Evolutionary conservation across 2,888 invertebrate species (phyloP).

Genomic region (Oligia strigilis): DNA sequence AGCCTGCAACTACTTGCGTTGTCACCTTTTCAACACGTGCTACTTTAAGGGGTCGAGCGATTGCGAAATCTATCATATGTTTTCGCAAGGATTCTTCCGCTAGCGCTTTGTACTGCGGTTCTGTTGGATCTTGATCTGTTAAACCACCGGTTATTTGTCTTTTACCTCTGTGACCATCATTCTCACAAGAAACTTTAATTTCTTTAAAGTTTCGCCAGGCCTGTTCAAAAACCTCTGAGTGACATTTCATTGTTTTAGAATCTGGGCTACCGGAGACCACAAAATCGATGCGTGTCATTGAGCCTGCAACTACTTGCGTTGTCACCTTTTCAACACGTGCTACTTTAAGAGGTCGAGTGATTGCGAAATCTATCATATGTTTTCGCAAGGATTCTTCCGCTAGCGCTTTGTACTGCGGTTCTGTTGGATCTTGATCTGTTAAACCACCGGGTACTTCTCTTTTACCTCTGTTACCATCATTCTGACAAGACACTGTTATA

Average conservation of each 20-base stretch:
- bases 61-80: conserved; percentile 45
- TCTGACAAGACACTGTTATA: conserved; percentile 16
- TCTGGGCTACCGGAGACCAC: conserved; percentile 11
- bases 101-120: conserved; percentile 9
- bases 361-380: conserved; percentile 52
- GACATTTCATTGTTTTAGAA: conserved; percentile 10
- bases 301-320: conserved; percentile 63
- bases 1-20: conserved; percentile 48
- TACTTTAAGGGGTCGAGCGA: conserved; percentile 40
- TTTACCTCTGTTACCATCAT: conserved; percentile 18
- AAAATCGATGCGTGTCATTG: conserved; percentile 59
- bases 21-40: conserved; percentile 55
- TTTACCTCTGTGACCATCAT: background rate
- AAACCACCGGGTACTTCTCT: conserved; percentile 37
- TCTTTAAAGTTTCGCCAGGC: conserved; percentile 29
- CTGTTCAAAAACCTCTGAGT: conserved; percentile 35
- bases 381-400: conserved; percentile 66
- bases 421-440: conserved; percentile 47
- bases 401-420: conserved; percentile 46
- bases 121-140: conserved; percentile 4
- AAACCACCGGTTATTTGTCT: rapidly evolving
- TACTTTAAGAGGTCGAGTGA: conserved; percentile 38
- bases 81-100: conserved; percentile 67
- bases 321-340: conserved; percentile 57
- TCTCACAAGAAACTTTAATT: conserved; percentile 3